Base-by-base conservation (phyloP, 2,113 vertebrate species). In the Nymphicus hollandicus region DNA sequence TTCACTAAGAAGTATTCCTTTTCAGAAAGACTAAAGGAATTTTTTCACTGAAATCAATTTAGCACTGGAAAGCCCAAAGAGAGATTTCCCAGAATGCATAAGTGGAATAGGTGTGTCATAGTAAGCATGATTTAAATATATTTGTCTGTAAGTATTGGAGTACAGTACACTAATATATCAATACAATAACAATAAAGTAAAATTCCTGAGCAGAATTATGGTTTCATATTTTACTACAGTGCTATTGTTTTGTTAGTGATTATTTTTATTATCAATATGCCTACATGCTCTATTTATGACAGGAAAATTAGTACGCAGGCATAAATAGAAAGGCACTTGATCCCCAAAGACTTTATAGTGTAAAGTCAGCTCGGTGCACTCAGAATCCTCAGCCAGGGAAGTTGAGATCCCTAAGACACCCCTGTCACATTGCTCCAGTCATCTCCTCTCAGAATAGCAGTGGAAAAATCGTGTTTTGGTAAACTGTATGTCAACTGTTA, bases 21-120 rank as follows among this genome's bases (percentile, higher is more conserved):
- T 97, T 94, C 43, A 3, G 71, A 96, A 88, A 86, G 79, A 93
- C 31, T 55, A 69, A 94, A 95, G 72, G 65, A 76, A 86, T 83
- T 95, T 97, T 92, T 90, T 73, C 68, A 81, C 3, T 66, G 79
- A 94, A 95, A 72, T 88, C 71, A 90, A 39, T 95, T 96, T 92
- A 73, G 70, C 29, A 0, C 11, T 33, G 39, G 74, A 90, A 91
- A 94, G 29, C 44, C 27, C 50, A 31, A 86, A 86, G 65, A 95
- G 23, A 88, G 33, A 93, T 91, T 95, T 97, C 82, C 76, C 76
- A 64, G 53, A 93, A 76, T 20, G 20, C 7, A 77, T 81, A 81
- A 78, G 47, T 64, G 39, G 71, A 73, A 85, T 15, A 86, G 23
- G 33, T 86, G 46, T 74, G 17, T 37, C 46, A 35, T 77, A 91